Conservation (phyloP, 2,797 vertebrate genomes). For the Urophycis tenuis region DNA sequence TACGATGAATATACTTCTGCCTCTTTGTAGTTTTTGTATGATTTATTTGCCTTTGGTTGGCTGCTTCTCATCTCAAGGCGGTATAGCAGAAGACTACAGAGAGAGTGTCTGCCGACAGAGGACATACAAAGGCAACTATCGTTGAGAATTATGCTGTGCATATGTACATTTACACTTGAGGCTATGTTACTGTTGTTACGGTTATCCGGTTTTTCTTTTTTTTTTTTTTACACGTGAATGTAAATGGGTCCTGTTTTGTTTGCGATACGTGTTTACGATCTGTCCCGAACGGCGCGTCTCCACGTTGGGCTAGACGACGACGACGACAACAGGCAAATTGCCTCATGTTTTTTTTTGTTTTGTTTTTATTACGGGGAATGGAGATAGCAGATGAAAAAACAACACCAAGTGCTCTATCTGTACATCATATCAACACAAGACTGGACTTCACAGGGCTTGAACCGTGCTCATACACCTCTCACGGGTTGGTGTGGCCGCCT, state of each 20-base stretch:
- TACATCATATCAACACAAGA: neutral
- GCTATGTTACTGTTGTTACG: neutral
- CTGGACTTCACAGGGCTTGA: neutral
- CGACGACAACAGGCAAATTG: neutral
- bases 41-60: neutral
- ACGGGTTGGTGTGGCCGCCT: neutral
- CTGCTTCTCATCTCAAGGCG: neutral
- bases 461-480: neutral
- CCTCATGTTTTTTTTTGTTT: neutral
- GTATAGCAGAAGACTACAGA: too few relatives aligned
- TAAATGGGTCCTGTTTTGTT: neutral
- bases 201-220: too few relatives aligned
- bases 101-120: neutral
- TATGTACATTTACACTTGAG: slow-evolving; percentile 2
- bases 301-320: neutral
- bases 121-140: neutral
- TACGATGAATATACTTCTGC: neutral
- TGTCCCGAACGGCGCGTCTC: neutral
- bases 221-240: neutral
- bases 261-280: neutral
- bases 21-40: slow-evolving; percentile 15
- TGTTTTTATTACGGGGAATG: neutral
- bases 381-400: neutral
- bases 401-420: neutral
- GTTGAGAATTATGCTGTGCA: neutral